phyloP scores from a whole-genome alignment of 1,140 invertebrate species.

The Euwallacea similis region DNA sequence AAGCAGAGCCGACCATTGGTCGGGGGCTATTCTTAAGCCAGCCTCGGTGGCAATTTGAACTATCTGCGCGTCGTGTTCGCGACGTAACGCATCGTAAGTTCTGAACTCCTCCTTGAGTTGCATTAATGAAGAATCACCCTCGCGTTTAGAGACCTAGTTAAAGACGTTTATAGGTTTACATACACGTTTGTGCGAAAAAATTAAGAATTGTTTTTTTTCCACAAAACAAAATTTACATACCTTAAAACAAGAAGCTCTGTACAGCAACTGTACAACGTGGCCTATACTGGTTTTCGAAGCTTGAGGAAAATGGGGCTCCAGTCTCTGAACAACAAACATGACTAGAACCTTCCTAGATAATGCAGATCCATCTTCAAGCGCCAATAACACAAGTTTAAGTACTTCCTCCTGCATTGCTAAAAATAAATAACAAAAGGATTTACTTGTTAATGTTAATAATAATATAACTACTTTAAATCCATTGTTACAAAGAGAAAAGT shows the following conservation, averaged over 20 bases:
- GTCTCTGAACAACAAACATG: constrained; percentile 96
- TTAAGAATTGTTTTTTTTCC: background rate
- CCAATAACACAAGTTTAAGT: constrained; percentile 88
- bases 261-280: constrained; percentile 97
- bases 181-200: background rate
- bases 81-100: constrained; percentile 87
- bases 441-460: no score
- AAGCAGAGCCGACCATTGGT: constrained; percentile 96
- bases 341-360: constrained; percentile 96
- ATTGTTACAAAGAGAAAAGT: no score
- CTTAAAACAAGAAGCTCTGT: constrained; percentile 97
- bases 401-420: constrained; percentile 98
- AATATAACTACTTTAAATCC: no score
- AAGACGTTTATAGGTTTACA: background rate
- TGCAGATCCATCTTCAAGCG: constrained; percentile 95
- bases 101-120: constrained; percentile 97
- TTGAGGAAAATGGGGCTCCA: constrained; percentile 95
- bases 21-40: constrained; percentile 93
- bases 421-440: background rate
- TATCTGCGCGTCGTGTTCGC: constrained; percentile 98
- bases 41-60: constrained; percentile 97
- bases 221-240: constrained; percentile 55
- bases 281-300: constrained; percentile 98
- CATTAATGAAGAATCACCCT: constrained; percentile 97
- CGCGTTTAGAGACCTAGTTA: constrained; percentile 87